Base-by-base conservation (phyloP, 2,797 vertebrate genomes). In the Carcharodon carcharias region DNA sequence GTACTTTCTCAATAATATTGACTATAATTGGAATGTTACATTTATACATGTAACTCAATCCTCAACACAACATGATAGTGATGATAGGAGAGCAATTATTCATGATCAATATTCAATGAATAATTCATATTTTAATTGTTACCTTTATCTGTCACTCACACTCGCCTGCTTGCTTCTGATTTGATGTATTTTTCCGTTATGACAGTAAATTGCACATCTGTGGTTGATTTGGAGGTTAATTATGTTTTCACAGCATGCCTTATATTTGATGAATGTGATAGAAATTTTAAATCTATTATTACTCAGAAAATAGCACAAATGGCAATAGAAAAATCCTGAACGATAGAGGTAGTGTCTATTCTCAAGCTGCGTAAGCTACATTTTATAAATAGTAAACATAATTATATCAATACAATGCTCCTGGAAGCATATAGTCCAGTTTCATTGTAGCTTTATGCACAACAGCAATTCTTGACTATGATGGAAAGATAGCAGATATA, bases 41-140 rank as follows among this genome's bases (percentile, higher is more conserved):
- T 92, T 92, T 58, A 18, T 7, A 58, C 31, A 88, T 12, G 54
- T 45, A 56, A 1, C 87, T 88, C 87, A 35, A n/a, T 61, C 54
- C 35, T 63, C 8, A n/a, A 35, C 54, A 63, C 56, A 31, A 21
- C 26, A 63, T 35, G n/a, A 61, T 5, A 61, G 61, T 92, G 58
- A n/a, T 50, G 58, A n/a, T 92, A 63, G 16, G 58, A n/a, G 58
- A 61, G 18, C 40, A 67, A 67, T 94, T 67, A 94, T 94, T 67
- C 92, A 94, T 94, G n/a, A 94, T 94, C 92, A 94, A 94, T 94
- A 94, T 94, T 67, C 63, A 94, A 94, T 67, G 63, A 67, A 67
- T 94, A 94, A 94, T 94, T 94, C 92, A 94, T 67, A 94, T 67
- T 92, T 94, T 45, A 94, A 94, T 94, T 94, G 92, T 94, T 94